A percentile compares a stretch with the other conserved stretches of the same genome.
phyloP scores from a whole-genome alignment of 2,113 vertebrate genomes.

The Callaeas wilsoni region DNA sequence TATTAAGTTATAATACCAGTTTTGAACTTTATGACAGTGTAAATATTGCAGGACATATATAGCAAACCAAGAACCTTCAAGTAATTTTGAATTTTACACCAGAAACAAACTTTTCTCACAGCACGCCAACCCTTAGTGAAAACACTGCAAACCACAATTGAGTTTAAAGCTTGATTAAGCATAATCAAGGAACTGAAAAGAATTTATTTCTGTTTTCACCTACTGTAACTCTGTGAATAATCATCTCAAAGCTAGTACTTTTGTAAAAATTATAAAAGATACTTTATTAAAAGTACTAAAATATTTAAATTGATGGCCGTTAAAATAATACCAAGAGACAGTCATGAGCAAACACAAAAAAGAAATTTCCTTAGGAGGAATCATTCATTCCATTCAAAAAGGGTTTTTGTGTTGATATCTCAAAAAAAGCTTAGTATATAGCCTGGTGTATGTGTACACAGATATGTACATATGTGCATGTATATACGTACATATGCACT shows the following conservation, averaged over 20 bases:
- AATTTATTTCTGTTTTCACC: not conserved
- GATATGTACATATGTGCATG: not conserved
- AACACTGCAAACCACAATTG: not conserved
- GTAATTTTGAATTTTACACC: not conserved
- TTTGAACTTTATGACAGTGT: not conserved
- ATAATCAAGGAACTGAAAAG: not conserved
- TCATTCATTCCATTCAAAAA: not conserved
- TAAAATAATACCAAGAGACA: not conserved
- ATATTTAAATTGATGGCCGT: not conserved
- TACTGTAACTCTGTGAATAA: not conserved
- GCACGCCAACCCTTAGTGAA: not conserved
- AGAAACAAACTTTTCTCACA: not conserved
- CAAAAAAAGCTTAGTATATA: not conserved
- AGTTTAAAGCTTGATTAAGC: not conserved
- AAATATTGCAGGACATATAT: not conserved
- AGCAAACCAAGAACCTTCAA: not conserved
- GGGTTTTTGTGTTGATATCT: not conserved
- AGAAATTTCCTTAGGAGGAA: not conserved
- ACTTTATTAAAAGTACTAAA: not conserved
- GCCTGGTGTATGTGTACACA: not conserved
- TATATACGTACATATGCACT: accelerated
- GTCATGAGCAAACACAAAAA: not conserved
- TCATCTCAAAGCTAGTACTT: not conserved
- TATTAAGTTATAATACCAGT: not conserved
- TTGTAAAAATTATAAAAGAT: not conserved